Percentiles rank a stretch among this genome's conserved stretches.
These are phyloP conservation scores for Spodoptera litura DNA, from an alignment of 1,140 invertebrate genomes.

Conservation along the genomic window DNA sequence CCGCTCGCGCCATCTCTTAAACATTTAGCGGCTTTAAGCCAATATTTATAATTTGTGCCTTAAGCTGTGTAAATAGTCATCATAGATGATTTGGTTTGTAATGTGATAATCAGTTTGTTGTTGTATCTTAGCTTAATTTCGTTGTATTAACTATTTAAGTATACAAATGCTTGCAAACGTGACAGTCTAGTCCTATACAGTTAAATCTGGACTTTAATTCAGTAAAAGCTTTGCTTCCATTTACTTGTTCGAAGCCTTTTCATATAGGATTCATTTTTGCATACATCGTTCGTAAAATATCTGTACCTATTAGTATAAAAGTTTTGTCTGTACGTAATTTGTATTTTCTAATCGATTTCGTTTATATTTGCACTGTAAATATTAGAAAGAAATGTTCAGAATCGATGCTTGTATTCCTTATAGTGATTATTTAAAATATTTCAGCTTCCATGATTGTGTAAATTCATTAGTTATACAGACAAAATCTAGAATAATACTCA, in stretches of 20 bases:
- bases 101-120: conserved; percentile 71
- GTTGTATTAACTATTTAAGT: conserved; percentile 55
- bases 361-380: conserved; percentile 32
- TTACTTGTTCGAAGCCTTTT: neutral
- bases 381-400: neutral
- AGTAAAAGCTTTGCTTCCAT: conserved; percentile 42
- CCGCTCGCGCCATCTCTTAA: neutral
- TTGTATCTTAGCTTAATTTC: conserved; percentile 64
- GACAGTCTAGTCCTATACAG: conserved; percentile 65
- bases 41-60: conserved; percentile 69
- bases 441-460: conserved; percentile 9
- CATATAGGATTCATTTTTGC: conserved; percentile 4
- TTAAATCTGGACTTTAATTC: conserved; percentile 55
- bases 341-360: conserved; percentile 8
- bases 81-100: conserved; percentile 72
- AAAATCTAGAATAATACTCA: conserved; percentile 51
- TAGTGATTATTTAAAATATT: conserved; percentile 2
- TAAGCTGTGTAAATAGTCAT: conserved; percentile 77
- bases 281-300: conserved; percentile 1
- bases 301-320: neutral
- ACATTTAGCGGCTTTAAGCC: conserved; percentile 68
- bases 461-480: conserved; percentile 25
- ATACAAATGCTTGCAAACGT: conserved; percentile 59
- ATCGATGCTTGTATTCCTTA: conserved; percentile 5
- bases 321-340: conserved; percentile 31